Percentiles rank a stretch among this genome's conserved stretches.
These are phyloP conservation scores for Prosopocoilus inquinatus DNA, from an alignment of 2,888 invertebrate genomes.

Conservation along the genomic window DNA sequence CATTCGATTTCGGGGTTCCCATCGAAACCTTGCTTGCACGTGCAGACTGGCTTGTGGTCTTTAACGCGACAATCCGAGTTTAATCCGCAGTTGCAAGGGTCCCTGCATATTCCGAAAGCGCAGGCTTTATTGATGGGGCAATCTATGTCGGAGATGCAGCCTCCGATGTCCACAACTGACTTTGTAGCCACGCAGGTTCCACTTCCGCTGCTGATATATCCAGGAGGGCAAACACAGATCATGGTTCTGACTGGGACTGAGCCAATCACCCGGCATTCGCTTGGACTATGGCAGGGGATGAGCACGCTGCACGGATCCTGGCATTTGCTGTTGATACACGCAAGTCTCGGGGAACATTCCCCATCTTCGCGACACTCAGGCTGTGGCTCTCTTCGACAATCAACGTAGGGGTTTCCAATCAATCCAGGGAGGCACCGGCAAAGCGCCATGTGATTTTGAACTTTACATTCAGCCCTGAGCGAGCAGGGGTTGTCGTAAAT, in stretches of 20 bases:
- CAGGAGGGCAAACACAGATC: conserved; percentile 86
- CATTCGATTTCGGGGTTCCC: conserved; percentile 85
- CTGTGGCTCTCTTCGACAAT: conserved; percentile 70
- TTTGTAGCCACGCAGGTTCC: conserved; percentile 77
- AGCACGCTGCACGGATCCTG: conserved; percentile 77
- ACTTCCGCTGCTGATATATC: conserved; percentile 80
- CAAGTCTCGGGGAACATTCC: conserved; percentile 76
- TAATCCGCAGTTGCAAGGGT: conserved; percentile 83
- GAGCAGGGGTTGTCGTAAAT: conserved; percentile 75
- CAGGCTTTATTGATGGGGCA: conserved; percentile 79
- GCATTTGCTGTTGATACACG: conserved; percentile 80
- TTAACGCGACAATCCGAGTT: conserved; percentile 82
- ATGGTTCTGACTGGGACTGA: conserved; percentile 84
- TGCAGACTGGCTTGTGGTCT: conserved; percentile 84
- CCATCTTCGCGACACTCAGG: conserved; percentile 78
- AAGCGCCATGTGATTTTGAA: conserved; percentile 78
- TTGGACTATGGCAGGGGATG: conserved; percentile 76
- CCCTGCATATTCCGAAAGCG: conserved; percentile 73
- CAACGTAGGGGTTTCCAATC: conserved; percentile 77
- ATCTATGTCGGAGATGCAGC: conserved; percentile 74
- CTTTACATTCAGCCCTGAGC: conserved; percentile 73
- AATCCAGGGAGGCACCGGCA: conserved; percentile 79
- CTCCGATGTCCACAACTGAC: conserved; percentile 58
- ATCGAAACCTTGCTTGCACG: conserved; percentile 78
- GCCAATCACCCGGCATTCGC: conserved; percentile 77